Evolutionary conservation across 2,888 invertebrate genomes (phyloP), one percentile per base, ranked within the genome.

Genomic region (Thymelicus acteon): DNA sequence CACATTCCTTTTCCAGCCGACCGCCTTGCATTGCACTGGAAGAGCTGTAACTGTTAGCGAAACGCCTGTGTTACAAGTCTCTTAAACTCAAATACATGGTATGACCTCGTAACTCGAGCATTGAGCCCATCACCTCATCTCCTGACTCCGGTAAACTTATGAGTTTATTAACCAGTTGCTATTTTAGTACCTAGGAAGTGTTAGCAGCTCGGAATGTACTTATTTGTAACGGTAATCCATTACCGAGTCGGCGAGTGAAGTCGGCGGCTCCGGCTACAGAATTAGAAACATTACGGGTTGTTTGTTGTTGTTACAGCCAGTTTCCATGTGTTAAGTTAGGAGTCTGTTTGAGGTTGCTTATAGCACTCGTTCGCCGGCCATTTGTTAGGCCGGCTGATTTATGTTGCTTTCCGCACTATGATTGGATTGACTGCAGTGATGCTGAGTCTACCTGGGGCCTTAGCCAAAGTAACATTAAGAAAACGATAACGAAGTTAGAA

Each of bases 201-300:
- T 37, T 57, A 54, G 49, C 6, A 15, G 24, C 52, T 24, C 12
- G 54, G 24, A 12, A 57, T 37, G 31, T 57, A 57, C 37, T 37
- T 57, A n/a, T 57, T 57, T 57, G 57, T 57, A 57, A 57, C 37
- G 37, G 57, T 57, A 57, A 57, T 57, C 57, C 57, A 57, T 57
- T 57, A 57, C 57, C 57, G 31, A 31, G 57, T 13, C 37, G 57
- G 57, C 24, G 57, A 57, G 57, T 57, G 57, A 57, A 57, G 57
- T 37, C 57, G 12, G 37, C 57, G 57, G 57, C 54, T 54, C 24
- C 57, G 31, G 57, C 37, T 57, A 57, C 57, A 13, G 57, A 31
- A 37, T 57, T 57, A 57, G 57, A 57, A 12, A 57, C 57, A 57
- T 57, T 57, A 57, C 57, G 57, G 57, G 12, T 31, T 37, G 57